Evolutionary conservation across 2,888 invertebrate species (phyloP), one percentile per base, ranked within the genome.

Genomic region (Sinohyriopsis cumingii): DNA sequence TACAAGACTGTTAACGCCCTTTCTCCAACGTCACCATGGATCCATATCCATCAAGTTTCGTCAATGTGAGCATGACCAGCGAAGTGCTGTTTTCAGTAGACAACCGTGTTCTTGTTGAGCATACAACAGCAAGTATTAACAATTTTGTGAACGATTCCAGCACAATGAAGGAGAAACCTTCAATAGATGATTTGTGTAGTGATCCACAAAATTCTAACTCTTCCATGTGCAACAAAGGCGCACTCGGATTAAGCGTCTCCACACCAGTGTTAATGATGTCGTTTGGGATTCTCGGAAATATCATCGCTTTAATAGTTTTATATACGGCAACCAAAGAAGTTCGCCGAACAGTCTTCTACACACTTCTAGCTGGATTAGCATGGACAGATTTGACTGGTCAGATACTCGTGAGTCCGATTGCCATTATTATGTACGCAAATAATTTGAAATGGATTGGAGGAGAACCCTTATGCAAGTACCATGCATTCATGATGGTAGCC

Each of bases 361-460:
- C 85, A 19, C 76, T 89, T 24, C 76, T 90, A n/a, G 82, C 83
- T 25, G 87, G 85, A 24, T 78, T 90, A 28, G 89, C 88, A 12
- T 86, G 87, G 82, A 88, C 89, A 3, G 90, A 90, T 78, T 80
- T 90, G n/a, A 77, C 88, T 57, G 88, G 90, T 18, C 89, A 88
- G 63, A 61, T 89, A 20, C 69, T 87, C 54, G 88, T 89, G 19
- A 84, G 88, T 5, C 84, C 85, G 12, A 80, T 88, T 15, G 82
- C 87, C 56, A 82, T 87, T 19, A 75, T 84, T 22, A 80, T 80
- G 24, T 90, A 90, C 77, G 83, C 83, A 9, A 84, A 85, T 67
- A 82, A 86, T 65, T 75, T 88, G 5, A 67, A 78, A 61, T 90
- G 88, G 88, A 81, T 86, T 12, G 89, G 89, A 7, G 88, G 88